These are phyloP conservation scores for Zygaena filipendulae DNA, from an alignment of 2,888 invertebrate species.

Conservation along the genomic window DNA sequence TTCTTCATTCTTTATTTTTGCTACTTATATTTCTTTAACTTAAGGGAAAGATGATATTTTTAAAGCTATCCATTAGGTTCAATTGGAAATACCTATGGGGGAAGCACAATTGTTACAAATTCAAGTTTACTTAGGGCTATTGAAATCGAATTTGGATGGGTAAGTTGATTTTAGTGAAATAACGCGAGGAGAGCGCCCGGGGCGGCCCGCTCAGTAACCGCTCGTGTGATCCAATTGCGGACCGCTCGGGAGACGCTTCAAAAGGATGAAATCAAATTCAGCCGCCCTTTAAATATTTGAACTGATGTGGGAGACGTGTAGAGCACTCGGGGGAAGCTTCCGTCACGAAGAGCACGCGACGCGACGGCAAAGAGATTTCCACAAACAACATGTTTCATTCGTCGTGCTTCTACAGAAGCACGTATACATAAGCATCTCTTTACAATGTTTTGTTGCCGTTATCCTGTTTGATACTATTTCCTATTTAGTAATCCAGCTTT, in stretches of 20 bases:
- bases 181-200: slow-evolving; percentile 26
- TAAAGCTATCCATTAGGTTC: no score
- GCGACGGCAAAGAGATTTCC: slow-evolving; percentile 1
- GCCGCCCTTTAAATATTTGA: slow-evolving; percentile 64
- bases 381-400: no score
- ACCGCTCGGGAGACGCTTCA: slow-evolving; percentile 27
- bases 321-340: not conserved
- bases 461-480: no score
- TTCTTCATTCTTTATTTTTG: no score
- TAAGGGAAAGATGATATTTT: no score
- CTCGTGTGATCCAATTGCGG: slow-evolving; percentile 62
- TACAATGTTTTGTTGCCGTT: no score
- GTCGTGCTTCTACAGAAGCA: no score
- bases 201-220: slow-evolving; percentile 34
- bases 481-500: no score
- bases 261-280: slow-evolving; percentile 48
- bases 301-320: slow-evolving; percentile 23
- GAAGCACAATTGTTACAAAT: slow-evolving; percentile 25
- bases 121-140: slow-evolving; percentile 44
- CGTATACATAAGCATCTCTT: no score
- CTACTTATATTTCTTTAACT: no score
- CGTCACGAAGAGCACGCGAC: no score
- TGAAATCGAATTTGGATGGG: slow-evolving; percentile 49
- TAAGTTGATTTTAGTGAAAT: slow-evolving; percentile 52
- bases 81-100: no score